These are phyloP conservation scores for Typhlichthys eigenmanni DNA, from an alignment of 2,797 vertebrate genomes.

Conservation along the genomic window DNA sequence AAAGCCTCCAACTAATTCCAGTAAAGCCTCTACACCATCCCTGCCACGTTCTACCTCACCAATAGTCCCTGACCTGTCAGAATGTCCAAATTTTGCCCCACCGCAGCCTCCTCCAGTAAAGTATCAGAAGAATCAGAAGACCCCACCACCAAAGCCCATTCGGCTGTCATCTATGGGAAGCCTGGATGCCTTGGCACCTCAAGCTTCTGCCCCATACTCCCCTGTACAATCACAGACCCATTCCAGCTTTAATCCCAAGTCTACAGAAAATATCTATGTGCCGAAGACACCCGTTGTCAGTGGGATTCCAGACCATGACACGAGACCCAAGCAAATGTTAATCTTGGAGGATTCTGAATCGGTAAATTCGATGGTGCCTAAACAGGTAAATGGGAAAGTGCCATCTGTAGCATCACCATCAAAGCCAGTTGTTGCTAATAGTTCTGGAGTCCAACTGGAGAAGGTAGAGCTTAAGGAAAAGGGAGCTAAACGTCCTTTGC, in stretches of 20 bases:
- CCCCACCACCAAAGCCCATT: conserved; percentile 72
- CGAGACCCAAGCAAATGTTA: conserved; percentile 63
- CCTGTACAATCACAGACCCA: conserved; percentile 41
- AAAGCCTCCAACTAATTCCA: conserved; percentile 66
- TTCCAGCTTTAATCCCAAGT: conserved; percentile 78
- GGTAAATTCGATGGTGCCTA: conserved; percentile 38
- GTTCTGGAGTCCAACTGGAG: conserved; percentile 36
- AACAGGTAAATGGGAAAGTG: conserved; percentile 48
- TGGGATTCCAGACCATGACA: conserved; percentile 37
- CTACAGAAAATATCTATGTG: conserved; percentile 67
- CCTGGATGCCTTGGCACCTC: conserved; percentile 49
- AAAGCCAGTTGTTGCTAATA: conserved; percentile 58
- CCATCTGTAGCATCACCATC: conserved; percentile 34
- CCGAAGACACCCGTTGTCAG: conserved; percentile 48
- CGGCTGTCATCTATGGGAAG: conserved; percentile 71
- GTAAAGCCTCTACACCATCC: conserved; percentile 43
- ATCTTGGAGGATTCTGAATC: conserved; percentile 65
- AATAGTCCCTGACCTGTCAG: conserved; percentile 47
- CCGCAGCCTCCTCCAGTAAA: conserved; percentile 65
- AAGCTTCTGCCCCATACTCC: conserved; percentile 52
- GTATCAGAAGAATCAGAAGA: conserved; percentile 57
- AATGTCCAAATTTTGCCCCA: conserved; percentile 66
- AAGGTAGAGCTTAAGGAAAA: conserved; percentile 45
- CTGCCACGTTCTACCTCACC: conserved; percentile 34
- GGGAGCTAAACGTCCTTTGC: conserved; percentile 31